Conservation (phyloP, 1,140 invertebrate species). For the Aethina tumida region DNA sequence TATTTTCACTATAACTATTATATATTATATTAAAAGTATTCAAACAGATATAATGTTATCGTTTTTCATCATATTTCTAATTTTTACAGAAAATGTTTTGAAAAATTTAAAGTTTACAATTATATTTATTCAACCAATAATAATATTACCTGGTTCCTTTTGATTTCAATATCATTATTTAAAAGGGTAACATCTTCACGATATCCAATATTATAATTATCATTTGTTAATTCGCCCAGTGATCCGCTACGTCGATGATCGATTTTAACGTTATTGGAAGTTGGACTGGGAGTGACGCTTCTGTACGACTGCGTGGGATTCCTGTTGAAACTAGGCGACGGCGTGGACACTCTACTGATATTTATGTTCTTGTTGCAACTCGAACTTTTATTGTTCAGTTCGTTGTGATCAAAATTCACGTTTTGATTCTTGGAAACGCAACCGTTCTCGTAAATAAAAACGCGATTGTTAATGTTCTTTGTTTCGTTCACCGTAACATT, state of each 20-base stretch:
- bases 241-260: conserved; percentile 34
- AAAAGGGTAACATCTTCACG: conserved; percentile 38
- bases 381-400: conserved; percentile 29
- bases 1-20: too few relatives aligned
- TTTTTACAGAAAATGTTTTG: too few relatives aligned
- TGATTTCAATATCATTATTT: conserved; percentile 40
- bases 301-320: conserved; percentile 35
- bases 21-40: too few relatives aligned
- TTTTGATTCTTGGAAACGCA: conserved; percentile 28
- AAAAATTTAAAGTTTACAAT: too few relatives aligned
- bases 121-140: too few relatives aligned
- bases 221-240: conserved; percentile 35
- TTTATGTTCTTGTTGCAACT: conserved; percentile 28
- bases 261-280: conserved; percentile 21
- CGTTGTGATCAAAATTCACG: conserved; percentile 28
- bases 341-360: conserved; percentile 30
- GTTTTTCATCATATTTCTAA: too few relatives aligned
- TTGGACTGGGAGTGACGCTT: conserved; percentile 30
- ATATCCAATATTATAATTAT: conserved; percentile 26
- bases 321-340: conserved; percentile 44
- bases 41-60: too few relatives aligned
- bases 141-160: conserved; percentile 38
- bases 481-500: conserved; percentile 33
- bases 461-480: conserved; percentile 33
- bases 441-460: conserved; percentile 34